Conservation (phyloP, 2,888 invertebrate species). For the Papilio protenor region DNA sequence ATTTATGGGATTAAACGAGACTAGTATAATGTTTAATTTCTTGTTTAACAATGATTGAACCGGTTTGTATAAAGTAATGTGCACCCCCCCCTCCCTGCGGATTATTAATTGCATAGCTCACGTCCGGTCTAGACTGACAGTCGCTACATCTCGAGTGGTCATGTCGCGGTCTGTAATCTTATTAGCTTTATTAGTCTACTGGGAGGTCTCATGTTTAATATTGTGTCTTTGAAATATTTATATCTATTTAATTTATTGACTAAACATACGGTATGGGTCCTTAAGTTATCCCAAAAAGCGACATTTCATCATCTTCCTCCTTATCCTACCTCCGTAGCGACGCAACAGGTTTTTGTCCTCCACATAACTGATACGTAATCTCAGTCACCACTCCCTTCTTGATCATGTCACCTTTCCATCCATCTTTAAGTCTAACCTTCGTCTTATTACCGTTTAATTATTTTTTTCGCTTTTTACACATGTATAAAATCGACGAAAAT, state of each 20-base stretch:
- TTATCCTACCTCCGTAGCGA: no score
- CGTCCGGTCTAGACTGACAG: constrained; percentile 68
- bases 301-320: no score
- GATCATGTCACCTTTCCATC: no score
- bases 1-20: neutral
- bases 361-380: no score
- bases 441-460: neutral
- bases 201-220: neutral
- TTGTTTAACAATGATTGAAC: constrained; percentile 10
- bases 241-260: neutral
- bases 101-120: constrained; percentile 60
- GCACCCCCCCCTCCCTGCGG: constrained; percentile 42
- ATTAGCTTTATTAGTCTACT: constrained; percentile 23
- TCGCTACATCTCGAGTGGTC: constrained; percentile 14
- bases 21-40: neutral
- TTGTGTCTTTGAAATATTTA: neutral
- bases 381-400: no score
- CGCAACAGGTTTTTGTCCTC: no score
- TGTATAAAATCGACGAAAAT: neutral
- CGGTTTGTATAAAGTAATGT: neutral
- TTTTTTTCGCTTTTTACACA: neutral
- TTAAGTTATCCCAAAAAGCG: neutral
- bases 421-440: neutral
- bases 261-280: neutral
- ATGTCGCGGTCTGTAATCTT: constrained; percentile 4